A percentile compares a stretch with the other conserved stretches of the same genome.
Evolutionary conservation across 1,140 invertebrate genomes (phyloP).

Genomic region (Aplysia californica): DNA sequence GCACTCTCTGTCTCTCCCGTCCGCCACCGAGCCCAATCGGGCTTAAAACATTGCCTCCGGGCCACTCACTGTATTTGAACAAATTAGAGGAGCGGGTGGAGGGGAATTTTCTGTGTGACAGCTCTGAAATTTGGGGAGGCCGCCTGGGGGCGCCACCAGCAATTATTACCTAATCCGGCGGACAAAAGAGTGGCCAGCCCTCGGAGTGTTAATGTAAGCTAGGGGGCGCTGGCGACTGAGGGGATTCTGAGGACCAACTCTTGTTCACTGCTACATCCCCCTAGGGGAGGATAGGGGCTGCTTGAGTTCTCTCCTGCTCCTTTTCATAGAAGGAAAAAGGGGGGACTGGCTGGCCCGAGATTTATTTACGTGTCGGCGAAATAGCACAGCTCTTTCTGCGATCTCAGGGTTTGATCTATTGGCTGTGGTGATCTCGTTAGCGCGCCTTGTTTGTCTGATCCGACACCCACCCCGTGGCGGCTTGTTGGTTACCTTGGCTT

Average conservation of each 20-base stretch:
- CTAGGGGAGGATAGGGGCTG: neutral
- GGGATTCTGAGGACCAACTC: neutral
- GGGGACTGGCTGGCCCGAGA: neutral
- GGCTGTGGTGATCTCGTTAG: too few relatives aligned
- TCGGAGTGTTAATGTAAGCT: neutral
- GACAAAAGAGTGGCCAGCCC: slow-evolving; percentile 8
- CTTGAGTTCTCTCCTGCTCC: neutral
- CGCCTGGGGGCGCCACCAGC: neutral
- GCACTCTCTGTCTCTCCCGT: neutral
- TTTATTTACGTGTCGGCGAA: too few relatives aligned
- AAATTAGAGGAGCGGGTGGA: slow-evolving; percentile 22
- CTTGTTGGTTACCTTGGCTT: too few relatives aligned
- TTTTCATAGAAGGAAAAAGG: neutral
- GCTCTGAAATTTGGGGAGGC: slow-evolving; percentile 6
- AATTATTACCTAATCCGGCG: slow-evolving; percentile 7
- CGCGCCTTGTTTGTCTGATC: too few relatives aligned
- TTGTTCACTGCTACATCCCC: neutral
- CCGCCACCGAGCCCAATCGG: slow-evolving; percentile 15
- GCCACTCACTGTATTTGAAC: slow-evolving; percentile 27
- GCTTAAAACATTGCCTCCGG: slow-evolving; percentile 13
- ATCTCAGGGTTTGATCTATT: too few relatives aligned
- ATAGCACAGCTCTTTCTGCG: too few relatives aligned
- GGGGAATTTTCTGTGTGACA: slow-evolving; percentile 17
- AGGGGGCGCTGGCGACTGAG: neutral
- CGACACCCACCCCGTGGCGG: too few relatives aligned